phyloP scores from a whole-genome alignment of 2,113 vertebrate species.

The Paramormyrops kingsleyae region DNA sequence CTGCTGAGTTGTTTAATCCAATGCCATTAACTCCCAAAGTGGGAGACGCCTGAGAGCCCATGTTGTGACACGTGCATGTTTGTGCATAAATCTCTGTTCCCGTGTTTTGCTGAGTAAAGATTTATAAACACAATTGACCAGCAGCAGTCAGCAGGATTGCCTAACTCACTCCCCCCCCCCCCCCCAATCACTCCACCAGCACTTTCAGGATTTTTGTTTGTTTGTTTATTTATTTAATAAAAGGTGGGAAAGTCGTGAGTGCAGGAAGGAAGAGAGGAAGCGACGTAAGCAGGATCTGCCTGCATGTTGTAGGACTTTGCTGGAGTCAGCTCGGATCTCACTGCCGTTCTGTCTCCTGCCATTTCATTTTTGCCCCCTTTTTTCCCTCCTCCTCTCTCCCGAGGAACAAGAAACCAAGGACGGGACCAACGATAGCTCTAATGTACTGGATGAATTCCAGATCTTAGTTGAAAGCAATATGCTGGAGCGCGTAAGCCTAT shows the following conservation, averaged over 20 bases:
- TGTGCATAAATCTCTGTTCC: constrained; percentile 3
- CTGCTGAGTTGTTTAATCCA: constrained; percentile 2
- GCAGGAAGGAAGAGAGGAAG: neutral
- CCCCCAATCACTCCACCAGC: neutral
- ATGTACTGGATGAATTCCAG: neutral
- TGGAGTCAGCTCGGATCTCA: neutral
- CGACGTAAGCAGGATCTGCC: neutral
- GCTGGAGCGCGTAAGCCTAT: neutral
- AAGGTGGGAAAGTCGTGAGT: neutral
- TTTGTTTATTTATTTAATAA: neutral
- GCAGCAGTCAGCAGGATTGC: constrained; percentile 11
- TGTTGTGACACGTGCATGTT: neutral
- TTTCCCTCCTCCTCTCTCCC: neutral
- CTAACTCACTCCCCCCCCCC: neutral
- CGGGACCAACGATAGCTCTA: neutral
- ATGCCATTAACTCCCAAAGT: neutral
- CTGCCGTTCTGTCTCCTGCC: neutral
- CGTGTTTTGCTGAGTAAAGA: constrained; percentile 8
- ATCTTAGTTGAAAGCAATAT: neutral
- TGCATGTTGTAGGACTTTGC: neutral
- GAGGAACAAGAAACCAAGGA: neutral
- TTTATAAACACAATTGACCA: neutral
- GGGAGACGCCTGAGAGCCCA: neutral
- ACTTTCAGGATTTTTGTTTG: neutral
- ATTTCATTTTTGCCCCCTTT: neutral